Evolutionary conservation across 2,888 invertebrate genomes (phyloP).

Genomic region (Drosophila neoperkinsi): DNA sequence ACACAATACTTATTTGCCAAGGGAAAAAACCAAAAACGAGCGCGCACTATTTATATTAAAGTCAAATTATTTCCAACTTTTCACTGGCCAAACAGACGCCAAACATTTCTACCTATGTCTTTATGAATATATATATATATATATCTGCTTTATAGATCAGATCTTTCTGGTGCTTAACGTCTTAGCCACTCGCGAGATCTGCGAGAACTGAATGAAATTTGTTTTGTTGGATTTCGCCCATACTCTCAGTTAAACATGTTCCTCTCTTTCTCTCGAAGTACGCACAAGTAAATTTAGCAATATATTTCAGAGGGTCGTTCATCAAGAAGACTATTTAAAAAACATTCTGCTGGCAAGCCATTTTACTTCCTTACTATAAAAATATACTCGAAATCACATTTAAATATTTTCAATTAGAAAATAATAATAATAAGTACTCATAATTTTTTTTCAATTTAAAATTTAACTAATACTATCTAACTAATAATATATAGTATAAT

Average conservation of each 20-base stretch:
- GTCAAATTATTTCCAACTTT: slow-evolving; percentile 53
- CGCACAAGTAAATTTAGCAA: slow-evolving; percentile 70
- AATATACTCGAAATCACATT: neutral
- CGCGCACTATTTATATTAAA: slow-evolving; percentile 41
- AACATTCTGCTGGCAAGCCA: neutral
- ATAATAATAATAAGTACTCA: neutral
- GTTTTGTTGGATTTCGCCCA: slow-evolving; percentile 7
- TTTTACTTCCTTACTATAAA: neutral
- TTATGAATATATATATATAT: neutral
- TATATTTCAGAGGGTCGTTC: slow-evolving; percentile 23
- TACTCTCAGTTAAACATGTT: slow-evolving; percentile 32
- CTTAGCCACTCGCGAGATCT: slow-evolving; percentile 40
- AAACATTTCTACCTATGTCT: slow-evolving; percentile 57
- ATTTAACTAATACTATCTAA: neutral
- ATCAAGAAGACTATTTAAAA: neutral
- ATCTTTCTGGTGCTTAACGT: slow-evolving; percentile 27
- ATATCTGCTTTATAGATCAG: slow-evolving; percentile 23
- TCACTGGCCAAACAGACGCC: slow-evolving; percentile 69
- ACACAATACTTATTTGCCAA: slow-evolving; percentile 33
- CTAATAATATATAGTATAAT: neutral
- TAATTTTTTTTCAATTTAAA: neutral
- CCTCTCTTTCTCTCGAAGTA: slow-evolving; percentile 19
- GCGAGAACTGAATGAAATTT: slow-evolving; percentile 52
- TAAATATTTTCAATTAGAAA: neutral
- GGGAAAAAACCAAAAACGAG: slow-evolving; percentile 24